Evolutionary conservation across 2,888 invertebrate genomes (phyloP).

Genomic region (Dicyrtomina minuta): DNA sequence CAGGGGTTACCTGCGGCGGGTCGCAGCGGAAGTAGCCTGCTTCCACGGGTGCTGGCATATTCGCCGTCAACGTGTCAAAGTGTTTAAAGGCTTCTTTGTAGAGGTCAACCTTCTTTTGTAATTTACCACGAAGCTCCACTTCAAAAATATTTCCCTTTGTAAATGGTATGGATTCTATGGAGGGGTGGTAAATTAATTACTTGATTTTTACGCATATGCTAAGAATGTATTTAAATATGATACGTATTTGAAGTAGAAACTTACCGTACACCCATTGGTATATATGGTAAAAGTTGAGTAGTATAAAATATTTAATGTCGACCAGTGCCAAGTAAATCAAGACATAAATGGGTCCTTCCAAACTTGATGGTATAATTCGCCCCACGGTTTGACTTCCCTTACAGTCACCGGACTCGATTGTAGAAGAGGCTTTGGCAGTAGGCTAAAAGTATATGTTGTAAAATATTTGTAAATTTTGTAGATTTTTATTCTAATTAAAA

Average conservation of each 20-base stretch:
- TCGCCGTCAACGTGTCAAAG: constrained; percentile 6
- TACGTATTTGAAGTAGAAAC: too few relatives aligned
- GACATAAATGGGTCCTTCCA: constrained; percentile 35
- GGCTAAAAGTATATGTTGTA: constrained; percentile 11
- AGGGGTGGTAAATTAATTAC: too few relatives aligned
- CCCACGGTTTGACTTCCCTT: constrained; percentile 26
- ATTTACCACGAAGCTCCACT: background rate
- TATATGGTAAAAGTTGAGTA: constrained; percentile 30
- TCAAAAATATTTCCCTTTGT: background rate
- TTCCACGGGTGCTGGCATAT: constrained; percentile 19
- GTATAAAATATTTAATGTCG: constrained; percentile 34
- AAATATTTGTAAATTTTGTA: background rate
- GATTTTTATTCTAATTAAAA: background rate
- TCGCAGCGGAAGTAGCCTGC: constrained; percentile 35
- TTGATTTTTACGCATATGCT: too few relatives aligned
- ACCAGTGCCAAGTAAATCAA: constrained; percentile 30
- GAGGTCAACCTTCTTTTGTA: constrained; percentile 20
- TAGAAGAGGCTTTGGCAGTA: constrained; percentile 23
- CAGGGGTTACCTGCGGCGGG: constrained; percentile 10
- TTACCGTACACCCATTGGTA: constrained; percentile 34
- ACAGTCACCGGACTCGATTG: constrained; percentile 28
- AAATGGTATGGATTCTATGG: background rate
- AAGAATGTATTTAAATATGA: background rate
- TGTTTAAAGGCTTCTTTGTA: constrained; percentile 31
- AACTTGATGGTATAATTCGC: constrained; percentile 19